Evolutionary conservation across 2,888 invertebrate genomes (phyloP).

Genomic region (Hyposoter dolosus): DNA sequence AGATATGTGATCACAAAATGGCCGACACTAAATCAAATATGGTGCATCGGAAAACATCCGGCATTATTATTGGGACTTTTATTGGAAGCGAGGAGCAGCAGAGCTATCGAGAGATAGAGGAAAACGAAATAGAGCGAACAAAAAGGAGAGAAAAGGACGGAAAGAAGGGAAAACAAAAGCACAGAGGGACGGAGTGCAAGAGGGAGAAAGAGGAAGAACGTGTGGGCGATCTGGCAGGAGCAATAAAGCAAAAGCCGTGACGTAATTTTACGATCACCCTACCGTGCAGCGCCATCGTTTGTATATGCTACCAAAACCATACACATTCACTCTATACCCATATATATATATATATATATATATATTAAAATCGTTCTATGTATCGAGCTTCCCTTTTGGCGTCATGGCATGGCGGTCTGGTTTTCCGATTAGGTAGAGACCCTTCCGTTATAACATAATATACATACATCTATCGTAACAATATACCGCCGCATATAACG

Average conservation of each 20-base stretch:
- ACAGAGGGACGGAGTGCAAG: slow-evolving; percentile 54
- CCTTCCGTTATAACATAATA: slow-evolving; percentile 39
- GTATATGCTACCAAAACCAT: slow-evolving; percentile 24
- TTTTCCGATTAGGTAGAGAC: slow-evolving; percentile 58
- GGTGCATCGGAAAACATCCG: slow-evolving; percentile 85
- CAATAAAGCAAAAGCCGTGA: slow-evolving; percentile 78
- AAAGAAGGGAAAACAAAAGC: slow-evolving; percentile 53
- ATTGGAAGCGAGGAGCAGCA: slow-evolving; percentile 77
- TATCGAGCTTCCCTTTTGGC: slow-evolving; percentile 46
- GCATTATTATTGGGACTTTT: slow-evolving; percentile 85
- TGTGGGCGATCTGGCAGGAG: slow-evolving; percentile 73
- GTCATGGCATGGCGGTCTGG: slow-evolving; percentile 29
- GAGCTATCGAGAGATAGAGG: slow-evolving; percentile 64
- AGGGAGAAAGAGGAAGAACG: slow-evolving; percentile 60
- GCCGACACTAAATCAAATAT: slow-evolving; percentile 85
- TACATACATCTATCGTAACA: slow-evolving; percentile 18
- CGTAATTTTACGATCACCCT: slow-evolving; percentile 77
- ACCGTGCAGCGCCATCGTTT: slow-evolving; percentile 48
- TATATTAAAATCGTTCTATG: slow-evolving; percentile 39
- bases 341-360: slow-evolving; percentile 4
- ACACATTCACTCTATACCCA: background rate
- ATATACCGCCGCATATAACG: slow-evolving; percentile 18
- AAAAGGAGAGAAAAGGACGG: slow-evolving; percentile 47
- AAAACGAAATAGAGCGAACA: slow-evolving; percentile 30
- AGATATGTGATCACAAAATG: slow-evolving; percentile 85